Conservation (phyloP, 2,113 vertebrate genomes). For the Pristiophorus japonicus region DNA sequence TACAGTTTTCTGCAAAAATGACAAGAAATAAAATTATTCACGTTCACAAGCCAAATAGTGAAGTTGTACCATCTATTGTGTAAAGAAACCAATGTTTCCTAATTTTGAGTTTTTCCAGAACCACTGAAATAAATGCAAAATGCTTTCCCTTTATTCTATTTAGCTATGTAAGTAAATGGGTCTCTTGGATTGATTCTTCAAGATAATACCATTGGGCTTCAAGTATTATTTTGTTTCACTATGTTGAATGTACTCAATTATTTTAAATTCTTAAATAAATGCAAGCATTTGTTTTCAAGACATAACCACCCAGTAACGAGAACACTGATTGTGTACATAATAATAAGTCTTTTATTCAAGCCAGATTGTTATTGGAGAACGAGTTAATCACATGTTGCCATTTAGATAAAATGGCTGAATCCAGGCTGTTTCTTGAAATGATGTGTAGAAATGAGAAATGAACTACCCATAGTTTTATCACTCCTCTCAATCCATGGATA, state of each 20-base stretch:
- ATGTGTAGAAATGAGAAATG: neutral
- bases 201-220: neutral
- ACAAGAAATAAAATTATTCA: neutral
- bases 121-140: neutral
- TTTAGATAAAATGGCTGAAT: neutral
- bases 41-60: neutral
- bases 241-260: neutral
- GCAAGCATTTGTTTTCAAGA: neutral
- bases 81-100: neutral
- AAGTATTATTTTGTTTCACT: neutral
- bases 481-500: neutral
- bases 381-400: neutral
- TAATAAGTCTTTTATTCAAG: neutral
- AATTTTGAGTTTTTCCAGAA: neutral
- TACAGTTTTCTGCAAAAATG: neutral
- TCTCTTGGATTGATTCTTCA: neutral
- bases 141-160: neutral
- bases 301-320: neutral
- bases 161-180: neutral
- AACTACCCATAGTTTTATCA: neutral
- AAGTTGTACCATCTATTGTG: neutral
- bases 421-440: neutral
- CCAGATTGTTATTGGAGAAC: neutral
- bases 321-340: neutral
- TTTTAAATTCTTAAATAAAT: neutral